phyloP scores from a whole-genome alignment of 2,888 invertebrate genomes.

The Terebella lapidaria region DNA sequence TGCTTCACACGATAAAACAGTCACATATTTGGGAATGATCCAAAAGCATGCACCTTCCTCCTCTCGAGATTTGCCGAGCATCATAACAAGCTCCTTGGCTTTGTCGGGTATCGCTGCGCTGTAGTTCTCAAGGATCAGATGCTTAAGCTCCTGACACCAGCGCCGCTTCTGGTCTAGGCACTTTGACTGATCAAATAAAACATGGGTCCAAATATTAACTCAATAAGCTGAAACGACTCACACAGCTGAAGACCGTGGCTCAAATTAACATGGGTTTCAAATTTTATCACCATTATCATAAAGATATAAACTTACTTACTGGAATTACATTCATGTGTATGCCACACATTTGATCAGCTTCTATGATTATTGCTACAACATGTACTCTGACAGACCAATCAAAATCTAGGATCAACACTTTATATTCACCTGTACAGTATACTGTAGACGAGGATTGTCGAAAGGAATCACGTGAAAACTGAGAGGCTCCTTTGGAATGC shows the following conservation, averaged over 20 bases:
- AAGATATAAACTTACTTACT: no score
- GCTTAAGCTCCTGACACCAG: slow-evolving; percentile 73
- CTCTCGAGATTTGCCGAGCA: slow-evolving; percentile 68
- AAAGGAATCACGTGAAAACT: slow-evolving; percentile 96
- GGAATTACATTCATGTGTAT: no score
- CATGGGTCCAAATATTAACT: no score
- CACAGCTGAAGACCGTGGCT: not conserved
- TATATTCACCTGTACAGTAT: slow-evolving; percentile 78
- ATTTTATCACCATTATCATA: no score
- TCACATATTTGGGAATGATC: no score
- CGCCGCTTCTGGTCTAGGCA: slow-evolving; percentile 81
- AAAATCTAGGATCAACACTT: no score
- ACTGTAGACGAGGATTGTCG: slow-evolving; percentile 86
- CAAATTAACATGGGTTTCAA: no score
- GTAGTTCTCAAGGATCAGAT: slow-evolving; percentile 91
- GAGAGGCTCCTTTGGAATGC: slow-evolving; percentile 86
- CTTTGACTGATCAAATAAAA: slow-evolving; percentile 69
- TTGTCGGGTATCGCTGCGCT: slow-evolving; percentile 89
- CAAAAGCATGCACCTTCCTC: slow-evolving; percentile 7
- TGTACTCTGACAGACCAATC: no score
- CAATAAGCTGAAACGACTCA: not conserved
- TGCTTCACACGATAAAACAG: no score
- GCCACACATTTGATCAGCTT: no score
- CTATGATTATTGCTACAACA: no score
- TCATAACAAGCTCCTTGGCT: slow-evolving; percentile 85